Evolutionary conservation across 2,888 invertebrate species (phyloP).

Genomic region (Drosophila ustulata): DNA sequence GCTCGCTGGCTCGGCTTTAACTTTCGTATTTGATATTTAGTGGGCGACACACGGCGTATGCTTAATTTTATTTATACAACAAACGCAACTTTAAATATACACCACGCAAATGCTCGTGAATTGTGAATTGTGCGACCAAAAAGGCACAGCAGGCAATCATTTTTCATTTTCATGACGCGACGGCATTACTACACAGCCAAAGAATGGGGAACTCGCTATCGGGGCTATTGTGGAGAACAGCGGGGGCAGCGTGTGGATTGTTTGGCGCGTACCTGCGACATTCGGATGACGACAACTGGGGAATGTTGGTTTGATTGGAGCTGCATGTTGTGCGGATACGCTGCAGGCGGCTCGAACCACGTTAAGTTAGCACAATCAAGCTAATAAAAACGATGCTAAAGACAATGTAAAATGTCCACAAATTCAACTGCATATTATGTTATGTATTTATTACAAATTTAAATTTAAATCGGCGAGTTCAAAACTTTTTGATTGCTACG

Average conservation of each 20-base stretch:
- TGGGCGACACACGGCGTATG: constrained; percentile 41
- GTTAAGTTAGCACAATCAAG: not conserved
- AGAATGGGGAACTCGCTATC: not conserved
- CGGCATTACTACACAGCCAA: constrained; percentile 28
- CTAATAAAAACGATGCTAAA: not conserved
- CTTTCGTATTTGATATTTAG: constrained; percentile 24
- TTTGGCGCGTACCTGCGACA: constrained; percentile 27
- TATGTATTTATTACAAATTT: no score
- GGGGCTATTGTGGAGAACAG: not conserved
- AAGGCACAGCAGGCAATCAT: constrained; percentile 59
- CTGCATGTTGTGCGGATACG: constrained; percentile 5
- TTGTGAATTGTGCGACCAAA: constrained; percentile 32
- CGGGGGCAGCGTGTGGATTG: constrained; percentile 14
- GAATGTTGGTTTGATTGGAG: not conserved
- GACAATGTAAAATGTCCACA: not conserved
- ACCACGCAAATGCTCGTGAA: constrained; percentile 21
- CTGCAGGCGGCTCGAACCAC: constrained; percentile 1
- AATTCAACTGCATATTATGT: no score
- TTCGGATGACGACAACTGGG: constrained; percentile 13
- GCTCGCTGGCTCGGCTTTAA: constrained; percentile 17
- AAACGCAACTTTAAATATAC: constrained; percentile 44
- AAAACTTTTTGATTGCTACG: no score
- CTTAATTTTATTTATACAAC: constrained; percentile 56
- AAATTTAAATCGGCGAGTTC: no score
- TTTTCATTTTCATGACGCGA: constrained; percentile 67